phyloP scores from a whole-genome alignment of 2,113 vertebrate species.

The Pedetes capensis region DNA sequence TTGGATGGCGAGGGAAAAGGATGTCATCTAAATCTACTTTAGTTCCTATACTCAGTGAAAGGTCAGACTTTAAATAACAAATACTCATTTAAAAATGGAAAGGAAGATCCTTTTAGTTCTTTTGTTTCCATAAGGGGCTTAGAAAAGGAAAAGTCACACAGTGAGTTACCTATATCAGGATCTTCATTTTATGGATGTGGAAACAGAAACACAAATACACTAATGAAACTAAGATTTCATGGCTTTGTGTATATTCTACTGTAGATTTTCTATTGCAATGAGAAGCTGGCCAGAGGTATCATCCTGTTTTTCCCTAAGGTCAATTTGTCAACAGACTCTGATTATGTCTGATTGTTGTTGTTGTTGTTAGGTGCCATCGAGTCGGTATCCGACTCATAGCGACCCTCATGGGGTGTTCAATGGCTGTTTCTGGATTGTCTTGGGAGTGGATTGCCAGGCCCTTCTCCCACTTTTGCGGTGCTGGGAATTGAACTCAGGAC shows the following conservation, averaged over 20 bases:
- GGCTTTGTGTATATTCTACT: not conserved
- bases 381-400: no score
- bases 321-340: not conserved
- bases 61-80: not conserved
- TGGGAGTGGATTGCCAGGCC: no score
- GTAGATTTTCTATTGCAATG: not conserved
- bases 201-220: not conserved
- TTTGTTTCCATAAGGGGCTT: not conserved
- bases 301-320: not conserved
- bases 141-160: not conserved
- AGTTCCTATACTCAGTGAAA: not conserved
- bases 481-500: no score
- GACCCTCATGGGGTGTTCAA: no score
- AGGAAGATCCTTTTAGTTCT: not conserved
- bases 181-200: not conserved
- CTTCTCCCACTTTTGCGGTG: no score
- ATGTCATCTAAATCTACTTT: not conserved
- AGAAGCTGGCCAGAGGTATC: not conserved
- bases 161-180: not conserved
- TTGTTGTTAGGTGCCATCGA: no score
- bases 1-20: not conserved
- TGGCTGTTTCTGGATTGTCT: no score
- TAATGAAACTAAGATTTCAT: not conserved
- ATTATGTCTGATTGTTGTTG: no score
- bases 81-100: not conserved